Evolutionary conservation across 2,888 invertebrate genomes (phyloP), one percentile per base, ranked within the genome.

Genomic region (Coenonympha glycerion): DNA sequence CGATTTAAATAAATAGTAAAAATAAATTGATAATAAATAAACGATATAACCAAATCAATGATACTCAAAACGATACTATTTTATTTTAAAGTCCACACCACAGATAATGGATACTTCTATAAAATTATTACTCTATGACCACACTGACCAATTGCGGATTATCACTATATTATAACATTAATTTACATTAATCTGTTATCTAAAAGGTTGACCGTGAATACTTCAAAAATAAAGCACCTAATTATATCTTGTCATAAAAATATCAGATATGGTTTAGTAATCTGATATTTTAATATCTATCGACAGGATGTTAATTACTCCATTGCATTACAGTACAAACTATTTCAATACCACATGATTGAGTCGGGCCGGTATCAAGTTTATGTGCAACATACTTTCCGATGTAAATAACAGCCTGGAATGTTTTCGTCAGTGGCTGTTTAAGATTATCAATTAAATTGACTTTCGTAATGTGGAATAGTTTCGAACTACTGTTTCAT

Each of bases 381-480:
- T 57, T 53, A 42, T 55, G 46, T 48, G 56, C 56, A 53, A 56
- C 41, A 54, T 52, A 56, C 42, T 53, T 54, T 50, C 48, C 41
- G 52, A 55, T 57, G 49, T 54, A 48, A 55, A 50, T 52, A 56
- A 48, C 55, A 48, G 55, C 57, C 49, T 52, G 44, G 52, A 59
- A 60, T 63, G 65, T 59, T 65, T 63, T 62, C 58, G 60, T 59
- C 62, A 56, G 57, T 46, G 45, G 52, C 45, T 47, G 47, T 60
- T 58, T 59, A 40, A 58, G 55, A 58, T 58, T 60, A 59, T 60
- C 58, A 60, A 60, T 60, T 56, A 58, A 58, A 59, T 60, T 47
- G 48, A 34, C 55, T 63, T 57, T 60, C 53, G 58, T 47, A 62
- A 60, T 47, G 19, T 26, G 13, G 39, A 46, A 51, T 46, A 49